Evolutionary conservation across 2,797 vertebrate species (phyloP), one percentile per base, ranked within the genome.

Genomic region (Pampus argenteus): DNA sequence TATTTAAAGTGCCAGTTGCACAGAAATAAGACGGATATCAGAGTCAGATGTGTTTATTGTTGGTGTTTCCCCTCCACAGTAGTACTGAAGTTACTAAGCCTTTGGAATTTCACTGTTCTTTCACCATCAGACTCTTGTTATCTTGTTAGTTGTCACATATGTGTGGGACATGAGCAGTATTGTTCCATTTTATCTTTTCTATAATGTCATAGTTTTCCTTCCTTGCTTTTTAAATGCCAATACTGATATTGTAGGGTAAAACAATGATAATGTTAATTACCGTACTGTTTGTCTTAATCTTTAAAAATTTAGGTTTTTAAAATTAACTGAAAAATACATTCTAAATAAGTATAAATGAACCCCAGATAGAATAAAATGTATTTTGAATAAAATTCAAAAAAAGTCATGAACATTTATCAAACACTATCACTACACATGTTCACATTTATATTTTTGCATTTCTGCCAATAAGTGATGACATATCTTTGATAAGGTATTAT

Each of bases 61-160:
- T 59, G 62, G 50, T 44, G 48, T 68, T 74, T 71, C 23, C 49
- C 31, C 15, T 23, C 0, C 20, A 40, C 22, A 51, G 17, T 28
- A 57, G 6, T 47, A 36, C 11, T 36, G 34, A 36, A 36, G 34
- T 71, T 57, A 66, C 74, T 44, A 60, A 60, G 59, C 66, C 52
- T 79, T 78, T 74, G 38, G 14, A 51, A 28, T 56, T 59, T 75
- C 28, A 31, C 23, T 23, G 22, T 52, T 26, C 69, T 17, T 64
- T 49, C 23, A 52, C 11, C 38, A 26, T 34, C 34, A 38, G n/a
- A 2, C 17, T 54, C 29, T 54, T 20, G 13, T 49, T 34, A 14
- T 9, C 28, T 22, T 51, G 18, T 70, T 22, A n/a, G 9, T 36
- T 36, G 13, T 11, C 13, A 11, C 11, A 13, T 11, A 11, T 36